Percentiles rank a stretch among this genome's conserved stretches.
Conservation (phyloP, 1,140 invertebrate species). For the Whitmania pigra region DNA sequence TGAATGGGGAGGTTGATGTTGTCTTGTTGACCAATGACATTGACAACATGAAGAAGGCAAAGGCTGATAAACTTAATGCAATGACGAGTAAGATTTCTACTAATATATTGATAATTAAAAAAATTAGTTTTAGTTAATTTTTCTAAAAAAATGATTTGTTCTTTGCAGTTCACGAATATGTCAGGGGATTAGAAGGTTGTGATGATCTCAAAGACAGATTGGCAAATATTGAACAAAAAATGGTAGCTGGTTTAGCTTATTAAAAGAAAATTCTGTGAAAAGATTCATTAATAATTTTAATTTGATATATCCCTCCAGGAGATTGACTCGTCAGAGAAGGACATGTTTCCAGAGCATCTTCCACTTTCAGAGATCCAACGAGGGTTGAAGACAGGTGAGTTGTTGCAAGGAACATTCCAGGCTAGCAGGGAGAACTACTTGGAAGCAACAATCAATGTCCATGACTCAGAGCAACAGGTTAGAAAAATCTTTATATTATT, state of each 20-base stretch:
- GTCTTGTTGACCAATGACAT: slow-evolving; percentile 76
- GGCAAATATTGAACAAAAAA: slow-evolving; percentile 31
- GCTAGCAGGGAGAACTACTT: slow-evolving; percentile 73
- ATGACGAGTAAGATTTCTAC: slow-evolving; percentile 50
- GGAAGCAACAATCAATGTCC: slow-evolving; percentile 77
- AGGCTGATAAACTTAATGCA: slow-evolving; percentile 53
- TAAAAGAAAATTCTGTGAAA: too few species aligned
- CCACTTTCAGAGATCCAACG: slow-evolving; percentile 58
- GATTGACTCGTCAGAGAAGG: slow-evolving; percentile 44
- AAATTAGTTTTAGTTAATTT: not conserved
- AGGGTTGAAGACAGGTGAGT: slow-evolving; percentile 63
- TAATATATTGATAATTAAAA: not conserved
- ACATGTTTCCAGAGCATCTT: slow-evolving; percentile 68
- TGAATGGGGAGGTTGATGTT: slow-evolving; percentile 48
- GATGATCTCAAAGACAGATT: slow-evolving; percentile 66
- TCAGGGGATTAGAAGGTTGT: slow-evolving; percentile 53
- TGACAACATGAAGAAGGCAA: slow-evolving; percentile 60
- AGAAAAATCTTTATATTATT: not conserved
- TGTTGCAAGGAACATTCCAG: slow-evolving; percentile 62
- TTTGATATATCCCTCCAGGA: not conserved
- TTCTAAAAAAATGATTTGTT: slow-evolving; percentile 20
- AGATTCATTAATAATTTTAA: too few species aligned
- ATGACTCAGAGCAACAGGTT: slow-evolving; percentile 31
- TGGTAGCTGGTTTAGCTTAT: slow-evolving; percentile 26
- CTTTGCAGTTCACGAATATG: slow-evolving; percentile 56